A percentile compares a stretch with the other conserved stretches of the same genome.
phyloP scores from a whole-genome alignment of 2,797 vertebrate species.

The Urocyon cinereoargenteus region DNA sequence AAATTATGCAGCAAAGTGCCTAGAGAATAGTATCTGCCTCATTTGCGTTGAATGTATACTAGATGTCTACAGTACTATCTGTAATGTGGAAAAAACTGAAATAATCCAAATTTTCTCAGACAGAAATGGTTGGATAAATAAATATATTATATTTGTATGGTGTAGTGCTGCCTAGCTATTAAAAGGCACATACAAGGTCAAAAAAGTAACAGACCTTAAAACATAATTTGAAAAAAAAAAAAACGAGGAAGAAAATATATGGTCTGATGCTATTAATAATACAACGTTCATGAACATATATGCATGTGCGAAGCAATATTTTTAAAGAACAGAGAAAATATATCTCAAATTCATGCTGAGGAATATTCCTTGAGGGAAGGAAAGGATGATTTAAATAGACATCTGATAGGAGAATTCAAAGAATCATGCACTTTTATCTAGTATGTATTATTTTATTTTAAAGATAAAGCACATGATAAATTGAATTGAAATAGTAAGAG shows the following conservation, averaged over 20 bases:
- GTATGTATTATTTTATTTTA: not conserved
- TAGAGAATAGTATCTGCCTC: not conserved
- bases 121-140: not conserved
- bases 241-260: not conserved
- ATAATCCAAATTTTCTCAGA: not conserved
- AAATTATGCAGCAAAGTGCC: not conserved
- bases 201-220: not conserved
- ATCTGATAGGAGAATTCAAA: not conserved
- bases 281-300: not conserved
- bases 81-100: not conserved
- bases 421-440: not conserved
- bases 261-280: not conserved
- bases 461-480: not conserved
- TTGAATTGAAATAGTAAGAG: not conserved
- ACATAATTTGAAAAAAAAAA: constrained; percentile 8
- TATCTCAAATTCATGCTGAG: not conserved
- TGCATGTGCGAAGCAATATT: not conserved
- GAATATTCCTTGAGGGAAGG: not conserved
- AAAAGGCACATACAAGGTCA: not conserved
- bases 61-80: not conserved
- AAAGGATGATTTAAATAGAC: not conserved
- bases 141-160: not conserved
- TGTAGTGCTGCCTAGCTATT: not conserved
- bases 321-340: not conserved
- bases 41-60: not conserved